A percentile compares a stretch with the other conserved stretches of the same genome.
Evolutionary conservation across 2,797 vertebrate genomes (phyloP).

Genomic region (Pterois miles): DNA sequence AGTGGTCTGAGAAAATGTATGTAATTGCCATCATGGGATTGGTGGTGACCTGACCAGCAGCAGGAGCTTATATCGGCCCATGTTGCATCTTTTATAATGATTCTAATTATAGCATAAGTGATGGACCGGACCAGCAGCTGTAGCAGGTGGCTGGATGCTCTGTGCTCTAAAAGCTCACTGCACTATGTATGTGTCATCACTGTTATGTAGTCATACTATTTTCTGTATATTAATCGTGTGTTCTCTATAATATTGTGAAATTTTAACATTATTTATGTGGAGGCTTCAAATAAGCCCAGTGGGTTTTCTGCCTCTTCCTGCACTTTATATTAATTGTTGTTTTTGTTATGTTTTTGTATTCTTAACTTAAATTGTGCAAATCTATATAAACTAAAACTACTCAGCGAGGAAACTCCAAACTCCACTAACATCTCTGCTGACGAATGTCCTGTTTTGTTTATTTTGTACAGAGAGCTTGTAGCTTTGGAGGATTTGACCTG

Average conservation of each 20-base stretch:
- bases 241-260: too few species aligned
- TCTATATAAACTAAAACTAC: not conserved
- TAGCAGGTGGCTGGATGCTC: not conserved
- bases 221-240: too few species aligned
- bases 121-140: not conserved
- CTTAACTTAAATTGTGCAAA: too few species aligned
- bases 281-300: too few species aligned
- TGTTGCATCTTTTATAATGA: not conserved
- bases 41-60: not conserved
- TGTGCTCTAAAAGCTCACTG: not conserved
- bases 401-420: not conserved
- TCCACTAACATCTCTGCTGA: not conserved
- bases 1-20: not conserved
- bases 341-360: too few species aligned
- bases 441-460: not conserved
- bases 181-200: too few species aligned
- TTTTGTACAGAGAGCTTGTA: constrained; percentile 91
- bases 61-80: not conserved
- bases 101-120: not conserved
- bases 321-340: too few species aligned
- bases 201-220: too few species aligned
- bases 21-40: not conserved
- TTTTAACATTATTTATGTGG: too few species aligned
- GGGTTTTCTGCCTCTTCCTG: too few species aligned
- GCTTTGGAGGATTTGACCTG: constrained; percentile 97